Evolutionary conservation across 2,113 vertebrate genomes (phyloP), one percentile per base, ranked within the genome.

Genomic region (Aspidoscelis tigris): DNA sequence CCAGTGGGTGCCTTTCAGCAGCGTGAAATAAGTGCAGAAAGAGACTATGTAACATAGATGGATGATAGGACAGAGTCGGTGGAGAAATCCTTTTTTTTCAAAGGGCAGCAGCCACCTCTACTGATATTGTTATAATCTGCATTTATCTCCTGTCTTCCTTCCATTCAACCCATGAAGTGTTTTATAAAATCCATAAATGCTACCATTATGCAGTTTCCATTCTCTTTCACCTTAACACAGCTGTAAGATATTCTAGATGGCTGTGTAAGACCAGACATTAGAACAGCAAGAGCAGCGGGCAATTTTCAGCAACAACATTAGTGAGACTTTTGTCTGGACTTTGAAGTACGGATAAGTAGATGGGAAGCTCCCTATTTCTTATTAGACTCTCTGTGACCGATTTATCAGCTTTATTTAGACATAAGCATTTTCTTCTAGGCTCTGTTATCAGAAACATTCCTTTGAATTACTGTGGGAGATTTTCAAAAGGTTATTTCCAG

Each of bases 281-380:
- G 78, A 92, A 92, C 86, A 80, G 5, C 50, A 88, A 21, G 86
- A 75, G 68, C 84, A 86, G 65, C 24, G 75, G 86, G 81, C 88
- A 86, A 90, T 92, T 87, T 39, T 78, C 88, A 89, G 86, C 89
- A 91, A 86, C 90, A 91, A 91, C 89, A 85, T 83, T 82, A 89
- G 44, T 87, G 84, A 53, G 84, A 78, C 53, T 91, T 73, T 90
- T 87, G 88, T 89, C 87, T 85, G 44, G 5, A 80, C 44, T 41
- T 26, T 6, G 9, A 80, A 26, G 22, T 87, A 22, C 73, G 58
- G 91, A 85, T 61, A 33, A 55, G 18, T 14, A 47, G 10, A 4
- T 69, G 91, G 85, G 68, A 80, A 33, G 18, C 41, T 86, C 72
- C 87, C 86, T 84, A 76, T 90, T 39, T 78, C 68, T 61, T 73